Base-by-base conservation (phyloP, 2,888 invertebrate genomes). In the Cerceris ruficornis region DNA sequence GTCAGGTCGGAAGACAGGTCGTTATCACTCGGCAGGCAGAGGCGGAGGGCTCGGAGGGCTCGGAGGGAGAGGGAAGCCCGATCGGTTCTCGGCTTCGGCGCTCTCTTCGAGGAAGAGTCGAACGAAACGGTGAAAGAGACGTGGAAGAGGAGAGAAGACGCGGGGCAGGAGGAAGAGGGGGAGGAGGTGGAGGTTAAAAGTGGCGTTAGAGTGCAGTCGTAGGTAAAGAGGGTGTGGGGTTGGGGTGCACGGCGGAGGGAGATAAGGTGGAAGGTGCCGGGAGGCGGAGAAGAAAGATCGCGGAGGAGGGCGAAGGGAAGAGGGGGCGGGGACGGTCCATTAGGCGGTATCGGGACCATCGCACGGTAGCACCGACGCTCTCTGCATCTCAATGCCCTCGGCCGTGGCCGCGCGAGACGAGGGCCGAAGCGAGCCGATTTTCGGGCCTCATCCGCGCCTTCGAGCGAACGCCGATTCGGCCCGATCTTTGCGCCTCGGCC, bases 281-380 rank as follows among this genome's bases (percentile, higher is more conserved):
- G 73, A 83, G 80, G 84, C 70, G 83, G 80, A 81, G 84, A 85
- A 85, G 81, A 83, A 81, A 83, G 83, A 80, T 81, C 79, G 77
- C 65, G 81, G 73, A 76, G 74, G 79, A 83, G 83, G 81, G 87
- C 75, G 80, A 88, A 87, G 89, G 88, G 87, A 86, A 84, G 87
- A 89, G 88, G 82, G 88, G 91, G 91, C 90, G 90, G 90, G 86
- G 89, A 90, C 89, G 91, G 91, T 92, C 92, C 92, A 92, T 92
- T 92, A 92, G 91, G 92, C 91, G 91, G 90, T 92, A 92, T 92
- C 92, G 90, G 91, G 91, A 91, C 88, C 91, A 92, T 92, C 92
- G 92, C 92, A 92, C 92, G 91, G 92, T 92, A 92, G 92, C 92
- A 91, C 90, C 91, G 64, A 91, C 90, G 91, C 88, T 92, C 90